These are phyloP conservation scores for Drosophila koepferae DNA, from an alignment of 2,888 invertebrate genomes.

Conservation along the genomic window DNA sequence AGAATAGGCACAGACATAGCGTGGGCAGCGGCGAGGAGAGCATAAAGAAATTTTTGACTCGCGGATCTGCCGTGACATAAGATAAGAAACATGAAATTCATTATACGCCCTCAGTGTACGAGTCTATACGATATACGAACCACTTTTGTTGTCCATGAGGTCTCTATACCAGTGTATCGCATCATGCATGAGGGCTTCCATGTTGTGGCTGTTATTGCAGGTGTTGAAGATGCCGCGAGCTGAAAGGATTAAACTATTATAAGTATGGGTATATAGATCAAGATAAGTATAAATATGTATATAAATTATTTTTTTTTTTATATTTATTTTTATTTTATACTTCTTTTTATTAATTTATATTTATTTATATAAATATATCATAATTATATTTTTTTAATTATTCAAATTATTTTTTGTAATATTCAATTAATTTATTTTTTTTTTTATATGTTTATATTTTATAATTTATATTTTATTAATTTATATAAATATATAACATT, in stretches of 20 bases:
- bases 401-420: too few species aligned
- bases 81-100: neutral
- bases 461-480: too few species aligned
- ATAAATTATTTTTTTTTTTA: neutral
- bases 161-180: constrained; percentile 88
- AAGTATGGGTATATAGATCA: neutral
- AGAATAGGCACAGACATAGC: constrained; percentile 91
- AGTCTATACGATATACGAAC: constrained; percentile 86
- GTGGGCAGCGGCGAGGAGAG: constrained; percentile 96
- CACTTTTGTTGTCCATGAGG: constrained; percentile 90
- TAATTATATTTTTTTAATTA: too few species aligned
- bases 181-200: constrained; percentile 83
- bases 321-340: too few species aligned
- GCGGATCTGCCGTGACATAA: constrained; percentile 89
- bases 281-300: neutral
- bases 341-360: neutral
- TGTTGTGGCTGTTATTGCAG: constrained; percentile 54
- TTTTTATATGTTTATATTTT: too few species aligned
- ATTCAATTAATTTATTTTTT: too few species aligned
- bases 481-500: too few species aligned
- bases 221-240: constrained; percentile 1
- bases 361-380: neutral
- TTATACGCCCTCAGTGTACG: neutral
- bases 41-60: constrained; percentile 95
- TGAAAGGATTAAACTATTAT: neutral